phyloP scores from a whole-genome alignment of 2,113 vertebrate species.

The Istiophorus platypterus region DNA sequence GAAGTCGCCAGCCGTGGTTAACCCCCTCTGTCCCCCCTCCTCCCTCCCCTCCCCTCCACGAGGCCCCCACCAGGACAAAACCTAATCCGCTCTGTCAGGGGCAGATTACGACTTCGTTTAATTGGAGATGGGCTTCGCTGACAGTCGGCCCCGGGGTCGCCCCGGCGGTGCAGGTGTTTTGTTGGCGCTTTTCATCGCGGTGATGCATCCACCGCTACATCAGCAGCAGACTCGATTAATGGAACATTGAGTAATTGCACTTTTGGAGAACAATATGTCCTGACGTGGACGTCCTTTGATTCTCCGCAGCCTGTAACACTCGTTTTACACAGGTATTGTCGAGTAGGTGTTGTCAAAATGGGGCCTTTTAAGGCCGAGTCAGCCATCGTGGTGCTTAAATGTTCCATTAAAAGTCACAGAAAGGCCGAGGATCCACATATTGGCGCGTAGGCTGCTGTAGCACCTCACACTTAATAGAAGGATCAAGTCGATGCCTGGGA shows the following conservation, averaged over 20 bases:
- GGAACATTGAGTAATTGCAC: not conserved
- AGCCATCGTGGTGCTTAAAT: not conserved
- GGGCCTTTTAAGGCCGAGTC: too few relatives aligned
- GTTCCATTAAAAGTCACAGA: not conserved
- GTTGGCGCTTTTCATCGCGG: slow-evolving; percentile 18
- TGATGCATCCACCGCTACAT: not conserved
- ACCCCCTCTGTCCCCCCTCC: slow-evolving; percentile 19
- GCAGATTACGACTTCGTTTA: slow-evolving; percentile 89
- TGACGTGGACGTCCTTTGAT: too few relatives aligned
- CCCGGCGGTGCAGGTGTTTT: slow-evolving; percentile 59
- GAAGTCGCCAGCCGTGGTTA: slow-evolving; percentile 82
- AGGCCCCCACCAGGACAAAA: slow-evolving; percentile 80
- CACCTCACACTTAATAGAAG: slow-evolving; percentile 11
- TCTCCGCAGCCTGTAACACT: too few relatives aligned
- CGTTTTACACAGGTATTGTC: too few relatives aligned
- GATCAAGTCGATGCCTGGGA: not conserved
- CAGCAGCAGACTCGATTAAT: not conserved
- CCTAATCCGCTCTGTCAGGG: slow-evolving; percentile 88
- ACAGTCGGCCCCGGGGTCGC: slow-evolving; percentile 54
- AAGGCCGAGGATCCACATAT: not conserved
- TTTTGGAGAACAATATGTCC: too few relatives aligned
- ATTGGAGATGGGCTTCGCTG: slow-evolving; percentile 84
- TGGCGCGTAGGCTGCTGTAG: not conserved
- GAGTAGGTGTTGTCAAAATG: too few relatives aligned
- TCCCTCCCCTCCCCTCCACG: slow-evolving; percentile 66